Evolutionary conservation across 1,140 invertebrate genomes (phyloP).

Genomic region (Panagrolaimus sp.): DNA sequence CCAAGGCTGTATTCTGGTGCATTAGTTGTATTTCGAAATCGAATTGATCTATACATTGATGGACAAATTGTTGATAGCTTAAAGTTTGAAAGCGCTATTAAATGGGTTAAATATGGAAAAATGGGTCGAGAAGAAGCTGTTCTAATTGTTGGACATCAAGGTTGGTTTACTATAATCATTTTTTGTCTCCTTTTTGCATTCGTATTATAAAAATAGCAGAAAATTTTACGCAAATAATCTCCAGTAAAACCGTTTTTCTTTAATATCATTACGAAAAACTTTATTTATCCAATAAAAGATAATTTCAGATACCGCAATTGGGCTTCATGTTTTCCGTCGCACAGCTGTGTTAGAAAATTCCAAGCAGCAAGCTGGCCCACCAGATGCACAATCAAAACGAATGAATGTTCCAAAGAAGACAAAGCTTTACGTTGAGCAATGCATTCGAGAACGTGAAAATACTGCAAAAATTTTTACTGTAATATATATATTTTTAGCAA

Average conservation of each 20-base stretch:
- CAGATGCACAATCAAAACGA: background rate
- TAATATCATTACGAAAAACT: no score
- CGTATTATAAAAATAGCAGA: no score
- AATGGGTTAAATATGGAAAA: background rate
- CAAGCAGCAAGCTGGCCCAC: slow-evolving; percentile 28
- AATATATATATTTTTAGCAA: background rate
- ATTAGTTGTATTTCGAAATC: background rate
- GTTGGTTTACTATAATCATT: background rate
- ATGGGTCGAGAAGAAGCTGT: background rate
- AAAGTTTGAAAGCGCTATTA: background rate
- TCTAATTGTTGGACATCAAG: slow-evolving; percentile 4
- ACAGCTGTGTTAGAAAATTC: background rate
- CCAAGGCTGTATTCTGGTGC: background rate
- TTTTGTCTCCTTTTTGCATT: no score
- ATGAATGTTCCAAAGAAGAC: slow-evolving; percentile 10
- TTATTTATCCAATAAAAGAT: no score
- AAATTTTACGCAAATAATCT: no score
- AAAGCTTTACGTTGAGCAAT: slow-evolving; percentile 4
- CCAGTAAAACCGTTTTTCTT: no score
- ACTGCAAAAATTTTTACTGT: background rate
- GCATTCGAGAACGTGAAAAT: background rate
- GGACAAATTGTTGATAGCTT: background rate
- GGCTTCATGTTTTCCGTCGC: background rate
- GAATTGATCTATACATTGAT: slow-evolving; percentile 2
- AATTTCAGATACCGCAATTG: background rate